phyloP scores from a whole-genome alignment of 2,888 invertebrate species.

The Cremastinae sp. region DNA sequence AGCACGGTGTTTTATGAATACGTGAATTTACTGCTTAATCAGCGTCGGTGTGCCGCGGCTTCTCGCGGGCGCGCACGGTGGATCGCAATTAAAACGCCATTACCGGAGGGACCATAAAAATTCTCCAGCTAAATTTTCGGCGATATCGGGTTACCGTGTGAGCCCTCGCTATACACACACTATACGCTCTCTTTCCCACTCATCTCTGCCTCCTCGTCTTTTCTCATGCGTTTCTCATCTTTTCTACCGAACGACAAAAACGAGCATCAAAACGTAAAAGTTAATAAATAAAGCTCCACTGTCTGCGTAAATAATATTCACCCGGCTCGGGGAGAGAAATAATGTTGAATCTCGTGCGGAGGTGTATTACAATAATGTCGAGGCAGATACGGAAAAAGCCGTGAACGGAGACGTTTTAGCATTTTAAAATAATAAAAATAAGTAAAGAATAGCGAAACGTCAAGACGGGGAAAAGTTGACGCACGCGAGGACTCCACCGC shows the following conservation, averaged over 20 bases:
- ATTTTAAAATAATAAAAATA: neutral
- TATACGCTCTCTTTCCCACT: constrained; percentile 14
- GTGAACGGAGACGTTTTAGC: neutral
- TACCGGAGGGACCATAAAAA: constrained; percentile 72
- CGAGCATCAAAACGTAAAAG: no score
- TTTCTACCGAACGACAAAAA: neutral
- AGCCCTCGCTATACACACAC: neutral
- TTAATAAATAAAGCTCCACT: constrained; percentile 12
- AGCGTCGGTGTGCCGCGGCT: constrained; percentile 60
- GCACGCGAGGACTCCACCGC: neutral
- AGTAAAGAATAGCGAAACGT: neutral
- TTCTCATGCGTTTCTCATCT: constrained; percentile 35
- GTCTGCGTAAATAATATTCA: constrained; percentile 38
- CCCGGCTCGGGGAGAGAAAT: constrained; percentile 8
- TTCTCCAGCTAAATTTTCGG: constrained; percentile 69
- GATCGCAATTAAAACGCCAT: constrained; percentile 75
- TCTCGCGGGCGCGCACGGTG: constrained; percentile 59
- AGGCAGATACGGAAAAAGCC: neutral
- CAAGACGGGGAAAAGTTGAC: neutral
- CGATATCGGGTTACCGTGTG: constrained; percentile 70
- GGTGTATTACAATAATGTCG: constrained; percentile 29
- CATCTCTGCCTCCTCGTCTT: constrained; percentile 47
- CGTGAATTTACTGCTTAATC: constrained; percentile 77
- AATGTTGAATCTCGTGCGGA: constrained; percentile 28
- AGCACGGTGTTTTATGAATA: constrained; percentile 73